Base-by-base conservation (phyloP, 2,888 invertebrate species). In the Platypus cylindrus region DNA sequence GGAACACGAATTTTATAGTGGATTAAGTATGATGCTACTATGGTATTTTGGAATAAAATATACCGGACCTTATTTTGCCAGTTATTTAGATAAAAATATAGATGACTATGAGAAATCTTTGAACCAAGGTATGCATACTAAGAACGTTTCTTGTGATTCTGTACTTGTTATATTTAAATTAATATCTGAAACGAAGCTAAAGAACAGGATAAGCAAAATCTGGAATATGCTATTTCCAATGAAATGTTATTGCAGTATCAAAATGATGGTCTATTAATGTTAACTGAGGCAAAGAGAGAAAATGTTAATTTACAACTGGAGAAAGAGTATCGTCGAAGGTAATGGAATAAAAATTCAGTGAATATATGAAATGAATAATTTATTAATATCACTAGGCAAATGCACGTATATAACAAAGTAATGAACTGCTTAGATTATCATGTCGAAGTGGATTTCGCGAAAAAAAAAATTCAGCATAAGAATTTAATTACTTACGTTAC, bases 271-370 rank as follows among this genome's bases (percentile, higher is more conserved):
- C 47, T 49, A 27, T n/a, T 39, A 40, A 52, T 81, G 51, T 65
- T 93, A 27, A 71, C 83, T 45, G 74, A 83, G 32, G 87, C 84
- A 44, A 93, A 89, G 65, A 78, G 78, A 54, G 93, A 95, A 60
- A 94, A 93, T 62, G 75, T 98, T 14, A 73, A 75, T 20, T 70
- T 97, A 44, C 95, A 97, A 63, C 66, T 95, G 17, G 98, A 98
- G 64, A 85, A 89, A 25, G 78, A 78, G 1, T 98, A 90, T 69
- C 70, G 85, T 40, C 65, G 72, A 48, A 65, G 80, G 35, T 52
- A 20, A 20, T 20, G 9, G 20, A 9, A 5, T 20, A 20, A 20
- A 7, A 5, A 9, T 24, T 24, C n/a, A 24, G 5, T 9, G 20
- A 7, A 20, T 7, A 20, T 7, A 20, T 20, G 20, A 20, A 20